Percentiles rank a stretch among this genome's conserved stretches.
phyloP scores from a whole-genome alignment of 2,113 vertebrate species.

The Barbus barbus region DNA sequence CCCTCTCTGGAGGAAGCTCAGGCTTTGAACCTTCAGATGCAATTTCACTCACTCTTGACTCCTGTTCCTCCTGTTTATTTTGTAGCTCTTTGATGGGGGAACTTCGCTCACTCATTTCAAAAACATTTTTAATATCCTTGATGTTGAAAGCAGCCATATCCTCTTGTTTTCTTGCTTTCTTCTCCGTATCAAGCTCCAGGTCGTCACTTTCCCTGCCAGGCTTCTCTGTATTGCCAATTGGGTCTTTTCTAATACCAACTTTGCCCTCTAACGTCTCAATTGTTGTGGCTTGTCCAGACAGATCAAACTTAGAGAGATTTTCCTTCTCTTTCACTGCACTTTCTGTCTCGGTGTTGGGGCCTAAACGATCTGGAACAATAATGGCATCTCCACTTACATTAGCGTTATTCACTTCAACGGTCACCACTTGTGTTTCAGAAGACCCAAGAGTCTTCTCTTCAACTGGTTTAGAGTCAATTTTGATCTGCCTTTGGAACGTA shows the following conservation, averaged over 20 bases:
- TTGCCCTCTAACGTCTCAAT: constrained; percentile 73
- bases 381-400: background rate
- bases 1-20: constrained; percentile 62
- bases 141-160: constrained; percentile 74
- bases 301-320: constrained; percentile 62
- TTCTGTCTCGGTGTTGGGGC: constrained; percentile 63
- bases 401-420: background rate
- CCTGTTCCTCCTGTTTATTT: constrained; percentile 67
- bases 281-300: constrained; percentile 67
- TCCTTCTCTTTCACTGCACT: constrained; percentile 64
- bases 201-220: constrained; percentile 62
- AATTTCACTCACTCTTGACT: constrained; percentile 68
- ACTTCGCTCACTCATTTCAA: constrained; percentile 76
- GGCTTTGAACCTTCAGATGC: constrained; percentile 69
- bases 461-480: constrained; percentile 68
- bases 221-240: constrained; percentile 58
- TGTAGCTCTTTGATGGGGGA: constrained; percentile 67
- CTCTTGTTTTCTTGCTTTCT: constrained; percentile 66
- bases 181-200: constrained; percentile 64
- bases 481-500: constrained; percentile 83
- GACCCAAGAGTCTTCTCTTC: constrained; percentile 54
- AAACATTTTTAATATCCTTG: constrained; percentile 76
- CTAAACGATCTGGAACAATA: constrained; percentile 65
- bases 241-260: constrained; percentile 66
- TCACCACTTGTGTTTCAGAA: background rate